These are phyloP conservation scores for Temnothorax longispinosus DNA, from an alignment of 1,140 invertebrate genomes.

Conservation along the genomic window DNA sequence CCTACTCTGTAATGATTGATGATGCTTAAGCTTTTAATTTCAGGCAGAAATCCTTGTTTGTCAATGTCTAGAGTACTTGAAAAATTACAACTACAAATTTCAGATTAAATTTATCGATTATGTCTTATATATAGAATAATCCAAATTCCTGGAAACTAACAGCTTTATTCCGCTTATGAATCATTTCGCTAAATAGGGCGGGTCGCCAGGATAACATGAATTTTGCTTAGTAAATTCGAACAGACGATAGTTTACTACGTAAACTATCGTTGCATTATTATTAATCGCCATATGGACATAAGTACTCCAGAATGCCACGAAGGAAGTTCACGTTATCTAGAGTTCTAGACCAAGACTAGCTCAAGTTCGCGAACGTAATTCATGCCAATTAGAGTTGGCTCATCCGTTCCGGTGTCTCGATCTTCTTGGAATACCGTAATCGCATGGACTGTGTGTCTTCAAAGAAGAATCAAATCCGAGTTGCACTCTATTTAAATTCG, in stretches of 20 bases:
- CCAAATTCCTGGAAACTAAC: not conserved
- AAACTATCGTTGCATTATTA: conserved; percentile 51
- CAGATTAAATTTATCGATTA: not conserved
- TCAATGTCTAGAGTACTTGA: not conserved
- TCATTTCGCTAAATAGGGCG: conserved; percentile 39
- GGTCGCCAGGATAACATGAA: not conserved
- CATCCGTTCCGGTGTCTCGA: conserved; percentile 46
- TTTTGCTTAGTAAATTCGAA: conserved; percentile 54
- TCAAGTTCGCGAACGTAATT: conserved; percentile 51
- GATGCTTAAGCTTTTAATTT: conserved; percentile 6
- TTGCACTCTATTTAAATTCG: conserved; percentile 30
- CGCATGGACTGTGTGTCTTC: not conserved
- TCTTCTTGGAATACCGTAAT: conserved; percentile 21
- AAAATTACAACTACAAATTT: not conserved
- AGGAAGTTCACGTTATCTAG: conserved; percentile 41
- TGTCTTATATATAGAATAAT: not conserved
- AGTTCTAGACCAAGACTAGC: not conserved
- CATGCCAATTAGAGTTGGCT: conserved; percentile 59
- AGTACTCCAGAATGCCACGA: conserved; percentile 21
- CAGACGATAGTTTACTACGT: not conserved
- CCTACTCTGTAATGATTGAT: not conserved
- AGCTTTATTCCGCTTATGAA: conserved; percentile 16
- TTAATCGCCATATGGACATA: conserved; percentile 27
- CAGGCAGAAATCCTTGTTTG: not conserved
- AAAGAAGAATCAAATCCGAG: conserved; percentile 44